Percentiles rank a stretch among this genome's conserved stretches.
These are phyloP conservation scores for Capreolus pygargus DNA, from an alignment of 2,113 vertebrate species.

Conservation along the genomic window DNA sequence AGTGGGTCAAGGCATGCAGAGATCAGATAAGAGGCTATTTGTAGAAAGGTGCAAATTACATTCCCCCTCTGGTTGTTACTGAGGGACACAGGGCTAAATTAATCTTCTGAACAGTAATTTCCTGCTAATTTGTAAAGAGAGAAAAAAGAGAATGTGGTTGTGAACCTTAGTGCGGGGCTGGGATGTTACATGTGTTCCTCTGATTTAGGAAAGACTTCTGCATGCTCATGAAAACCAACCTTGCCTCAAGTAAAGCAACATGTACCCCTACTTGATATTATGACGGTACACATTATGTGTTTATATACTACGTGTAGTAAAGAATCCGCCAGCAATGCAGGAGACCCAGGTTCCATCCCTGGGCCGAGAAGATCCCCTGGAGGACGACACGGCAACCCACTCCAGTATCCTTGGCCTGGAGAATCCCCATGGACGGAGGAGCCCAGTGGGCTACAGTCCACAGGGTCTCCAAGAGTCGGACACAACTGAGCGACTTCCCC, in stretches of 20 bases:
- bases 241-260: background rate
- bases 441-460: background rate
- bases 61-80: background rate
- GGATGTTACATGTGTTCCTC: background rate
- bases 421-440: background rate
- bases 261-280: background rate
- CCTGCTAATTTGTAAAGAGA: background rate
- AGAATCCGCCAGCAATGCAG: background rate
- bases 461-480: background rate
- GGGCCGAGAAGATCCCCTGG: background rate
- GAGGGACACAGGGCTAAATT: background rate
- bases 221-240: background rate
- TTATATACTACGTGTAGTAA: background rate
- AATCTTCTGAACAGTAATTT: background rate
- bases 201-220: background rate
- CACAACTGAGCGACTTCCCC: background rate
- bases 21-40: background rate
- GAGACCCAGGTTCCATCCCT: background rate
- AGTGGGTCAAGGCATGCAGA: background rate
- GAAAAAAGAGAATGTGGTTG: rapidly evolving
- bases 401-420: background rate
- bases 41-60: background rate
- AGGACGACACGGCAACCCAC: background rate
- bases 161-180: background rate
- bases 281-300: too few species aligned